A percentile compares a stretch with the other conserved stretches of the same genome.
These are phyloP conservation scores for Isichthys henryi DNA, from an alignment of 2,113 vertebrate species.

Conservation along the genomic window DNA sequence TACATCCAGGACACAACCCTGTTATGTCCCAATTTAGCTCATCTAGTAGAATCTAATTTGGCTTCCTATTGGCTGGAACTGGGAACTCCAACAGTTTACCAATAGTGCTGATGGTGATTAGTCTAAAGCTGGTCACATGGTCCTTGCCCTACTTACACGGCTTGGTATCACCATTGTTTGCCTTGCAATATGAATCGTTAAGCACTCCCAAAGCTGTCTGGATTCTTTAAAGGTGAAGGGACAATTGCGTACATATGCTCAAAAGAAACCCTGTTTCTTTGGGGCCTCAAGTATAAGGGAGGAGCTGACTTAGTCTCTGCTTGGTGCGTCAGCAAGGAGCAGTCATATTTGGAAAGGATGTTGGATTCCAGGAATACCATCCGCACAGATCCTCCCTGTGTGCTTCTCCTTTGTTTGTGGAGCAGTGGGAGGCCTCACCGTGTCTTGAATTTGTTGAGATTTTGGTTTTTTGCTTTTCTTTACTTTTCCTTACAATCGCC, in stretches of 20 bases:
- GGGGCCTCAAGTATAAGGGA: background rate
- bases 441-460: background rate
- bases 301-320: background rate
- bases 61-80: background rate
- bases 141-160: background rate
- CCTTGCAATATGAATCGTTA: background rate
- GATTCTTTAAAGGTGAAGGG: background rate
- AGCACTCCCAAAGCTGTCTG: background rate
- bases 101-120: background rate
- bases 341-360: background rate
- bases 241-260: background rate
- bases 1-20: background rate
- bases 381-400: background rate
- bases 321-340: conserved; percentile 1
- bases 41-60: background rate
- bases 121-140: background rate
- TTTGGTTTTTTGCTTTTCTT: background rate
- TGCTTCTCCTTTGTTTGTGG: background rate
- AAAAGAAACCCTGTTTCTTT: background rate
- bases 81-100: background rate
- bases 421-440: background rate
- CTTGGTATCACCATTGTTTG: background rate
- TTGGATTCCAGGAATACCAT: background rate
- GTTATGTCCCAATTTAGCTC: background rate
- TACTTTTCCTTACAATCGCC: background rate